These are phyloP conservation scores for Diglossa cyanea DNA, from an alignment of 2,797 vertebrate species.

Conservation along the genomic window DNA sequence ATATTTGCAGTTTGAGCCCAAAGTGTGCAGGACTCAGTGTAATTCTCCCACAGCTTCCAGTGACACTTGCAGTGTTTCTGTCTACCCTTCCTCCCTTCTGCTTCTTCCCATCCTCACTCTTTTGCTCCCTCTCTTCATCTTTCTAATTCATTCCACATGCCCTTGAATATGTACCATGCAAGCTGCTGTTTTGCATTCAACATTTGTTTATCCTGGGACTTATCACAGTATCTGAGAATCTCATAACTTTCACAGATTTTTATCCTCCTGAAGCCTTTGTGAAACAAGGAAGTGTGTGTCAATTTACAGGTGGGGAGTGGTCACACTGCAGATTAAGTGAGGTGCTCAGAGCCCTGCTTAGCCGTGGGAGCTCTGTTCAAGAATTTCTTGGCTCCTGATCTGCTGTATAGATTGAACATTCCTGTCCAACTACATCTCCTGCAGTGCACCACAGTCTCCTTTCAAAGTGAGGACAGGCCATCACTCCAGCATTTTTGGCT, in stretches of 20 bases:
- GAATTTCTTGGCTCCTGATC: slow-evolving; percentile 56
- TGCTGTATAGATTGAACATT: slow-evolving; percentile 45
- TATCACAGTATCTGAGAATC: slow-evolving; percentile 56
- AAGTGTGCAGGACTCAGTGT: not conserved
- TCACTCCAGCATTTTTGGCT: not conserved
- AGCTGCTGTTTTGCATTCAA: slow-evolving; percentile 59
- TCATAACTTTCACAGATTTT: slow-evolving; percentile 67
- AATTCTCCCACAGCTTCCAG: not conserved
- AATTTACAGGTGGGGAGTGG: slow-evolving; percentile 50
- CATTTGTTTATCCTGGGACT: slow-evolving; percentile 63
- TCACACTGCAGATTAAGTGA: slow-evolving; percentile 28
- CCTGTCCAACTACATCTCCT: slow-evolving; percentile 42
- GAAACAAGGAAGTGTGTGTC: slow-evolving; percentile 58
- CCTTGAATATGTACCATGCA: slow-evolving; percentile 55
- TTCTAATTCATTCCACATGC: slow-evolving; percentile 62
- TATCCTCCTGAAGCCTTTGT: slow-evolving; percentile 53
- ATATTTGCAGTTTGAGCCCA: not conserved
- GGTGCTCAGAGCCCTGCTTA: slow-evolving; percentile 20
- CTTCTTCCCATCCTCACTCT: slow-evolving; percentile 7
- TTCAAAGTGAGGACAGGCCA: not conserved
- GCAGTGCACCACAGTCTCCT: not conserved
- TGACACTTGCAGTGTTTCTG: not conserved
- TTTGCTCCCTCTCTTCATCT: slow-evolving; percentile 35
- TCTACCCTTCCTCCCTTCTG: not conserved
- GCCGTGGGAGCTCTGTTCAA: slow-evolving; percentile 52